phyloP scores from a whole-genome alignment of 1,140 invertebrate genomes.

The Olivierus martensii region DNA sequence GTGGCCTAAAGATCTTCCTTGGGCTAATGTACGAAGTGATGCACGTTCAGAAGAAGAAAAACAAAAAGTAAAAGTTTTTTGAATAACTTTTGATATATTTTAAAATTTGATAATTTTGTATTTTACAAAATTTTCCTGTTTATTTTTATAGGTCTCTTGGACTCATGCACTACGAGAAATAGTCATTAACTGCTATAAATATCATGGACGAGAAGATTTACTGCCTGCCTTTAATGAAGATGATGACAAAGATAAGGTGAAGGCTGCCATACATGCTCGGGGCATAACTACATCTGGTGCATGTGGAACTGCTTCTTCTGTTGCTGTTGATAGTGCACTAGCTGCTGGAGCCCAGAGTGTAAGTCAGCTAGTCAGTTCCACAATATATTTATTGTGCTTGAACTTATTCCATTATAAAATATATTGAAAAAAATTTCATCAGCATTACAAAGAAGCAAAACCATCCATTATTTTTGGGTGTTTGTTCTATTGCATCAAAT shows the following conservation, averaged over 20 bases:
- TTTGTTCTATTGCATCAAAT: too few species aligned
- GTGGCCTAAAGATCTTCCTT: conserved; percentile 95
- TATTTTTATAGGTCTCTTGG: conserved; percentile 72
- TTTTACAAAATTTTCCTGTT: conserved; percentile 1
- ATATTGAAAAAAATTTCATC: too few species aligned
- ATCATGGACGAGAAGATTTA: conserved; percentile 89
- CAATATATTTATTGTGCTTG: too few species aligned
- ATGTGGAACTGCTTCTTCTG: too few species aligned
- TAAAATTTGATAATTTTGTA: conserved; percentile 4
- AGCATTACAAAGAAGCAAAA: too few species aligned
- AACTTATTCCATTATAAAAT: too few species aligned
- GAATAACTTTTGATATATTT: background rate
- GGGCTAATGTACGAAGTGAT: conserved; percentile 97
- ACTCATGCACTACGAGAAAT: conserved; percentile 94
- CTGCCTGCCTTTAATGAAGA: conserved; percentile 87
- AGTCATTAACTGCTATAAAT: conserved; percentile 96
- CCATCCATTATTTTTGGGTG: too few species aligned
- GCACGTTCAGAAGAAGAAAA: conserved; percentile 90
- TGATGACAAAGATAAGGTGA: conserved; percentile 48
- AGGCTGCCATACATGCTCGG: conserved; percentile 13
- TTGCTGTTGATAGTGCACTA: too few species aligned
- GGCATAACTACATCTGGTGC: too few species aligned
- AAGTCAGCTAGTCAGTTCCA: background rate
- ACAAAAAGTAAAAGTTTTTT: conserved; percentile 57
- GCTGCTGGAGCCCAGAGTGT: conserved; percentile 10